Percentiles rank a stretch among this genome's conserved stretches.
phyloP scores from a whole-genome alignment of 2,113 vertebrate genomes.

The Bungarus multicinctus region DNA sequence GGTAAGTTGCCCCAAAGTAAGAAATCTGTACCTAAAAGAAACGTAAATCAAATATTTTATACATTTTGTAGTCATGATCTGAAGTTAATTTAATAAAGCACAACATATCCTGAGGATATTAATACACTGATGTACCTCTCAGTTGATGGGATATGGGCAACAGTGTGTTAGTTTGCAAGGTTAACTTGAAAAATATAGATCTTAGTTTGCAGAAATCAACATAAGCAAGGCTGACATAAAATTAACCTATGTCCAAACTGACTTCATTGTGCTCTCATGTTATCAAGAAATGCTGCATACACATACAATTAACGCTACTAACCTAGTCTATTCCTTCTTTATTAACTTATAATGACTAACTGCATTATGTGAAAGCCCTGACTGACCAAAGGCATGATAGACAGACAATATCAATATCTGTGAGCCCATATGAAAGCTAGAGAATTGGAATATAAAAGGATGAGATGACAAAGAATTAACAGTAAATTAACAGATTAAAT shows the following conservation, averaged over 20 bases:
- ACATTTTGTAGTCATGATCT: neutral
- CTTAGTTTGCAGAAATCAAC: neutral
- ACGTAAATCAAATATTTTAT: conserved; percentile 33
- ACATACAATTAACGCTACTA: neutral
- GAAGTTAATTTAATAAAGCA: neutral
- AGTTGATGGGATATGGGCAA: neutral
- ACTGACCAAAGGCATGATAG: neutral
- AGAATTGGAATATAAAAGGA: neutral
- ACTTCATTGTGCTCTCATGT: neutral
- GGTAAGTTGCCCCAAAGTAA: conserved; percentile 94
- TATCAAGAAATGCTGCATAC: neutral
- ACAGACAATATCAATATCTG: neutral
- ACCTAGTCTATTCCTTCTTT: neutral
- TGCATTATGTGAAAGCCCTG: neutral
- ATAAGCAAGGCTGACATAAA: neutral
- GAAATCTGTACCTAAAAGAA: conserved; percentile 81
- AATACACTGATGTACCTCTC: neutral
- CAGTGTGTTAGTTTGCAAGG: neutral
- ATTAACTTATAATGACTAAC: neutral
- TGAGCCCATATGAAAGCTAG: neutral
- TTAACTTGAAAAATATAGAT: neutral
- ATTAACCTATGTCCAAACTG: neutral
- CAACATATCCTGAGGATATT: neutral
- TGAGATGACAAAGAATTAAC: neutral
- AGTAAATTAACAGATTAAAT: neutral